These are phyloP conservation scores for Mesoclemmys tuberculata DNA, from an alignment of 2,113 vertebrate genomes.

Conservation along the genomic window DNA sequence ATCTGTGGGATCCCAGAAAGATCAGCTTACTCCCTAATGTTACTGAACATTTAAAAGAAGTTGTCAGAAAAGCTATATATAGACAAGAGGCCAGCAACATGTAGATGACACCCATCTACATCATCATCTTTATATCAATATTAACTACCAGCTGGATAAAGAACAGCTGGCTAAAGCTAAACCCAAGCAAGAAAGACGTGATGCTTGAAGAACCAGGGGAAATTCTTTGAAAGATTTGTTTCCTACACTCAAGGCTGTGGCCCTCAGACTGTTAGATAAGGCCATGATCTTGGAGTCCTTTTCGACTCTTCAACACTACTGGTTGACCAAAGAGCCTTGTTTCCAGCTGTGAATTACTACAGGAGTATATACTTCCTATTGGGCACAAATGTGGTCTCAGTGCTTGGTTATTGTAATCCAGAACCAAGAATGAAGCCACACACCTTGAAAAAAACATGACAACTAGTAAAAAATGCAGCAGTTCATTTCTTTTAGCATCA, in stretches of 20 bases:
- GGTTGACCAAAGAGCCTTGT: neutral
- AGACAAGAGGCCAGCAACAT: rapidly evolving
- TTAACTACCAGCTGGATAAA: neutral
- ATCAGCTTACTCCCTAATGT: neutral
- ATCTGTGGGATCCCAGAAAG: neutral
- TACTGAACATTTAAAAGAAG: rapidly evolving
- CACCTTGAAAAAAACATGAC: neutral
- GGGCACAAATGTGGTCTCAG: neutral
- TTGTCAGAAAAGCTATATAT: neutral
- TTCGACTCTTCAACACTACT: neutral
- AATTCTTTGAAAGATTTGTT: neutral
- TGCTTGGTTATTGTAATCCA: neutral
- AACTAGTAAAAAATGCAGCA: neutral
- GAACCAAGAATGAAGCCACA: neutral
- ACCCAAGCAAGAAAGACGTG: neutral
- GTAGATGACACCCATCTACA: neutral
- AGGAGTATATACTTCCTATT: neutral
- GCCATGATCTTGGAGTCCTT: neutral
- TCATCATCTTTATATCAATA: neutral
- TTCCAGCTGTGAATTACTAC: neutral
- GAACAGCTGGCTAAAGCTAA: neutral
- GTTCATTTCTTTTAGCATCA: neutral
- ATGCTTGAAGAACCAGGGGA: neutral
- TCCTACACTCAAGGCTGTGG: neutral
- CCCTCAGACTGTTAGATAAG: neutral